These are phyloP conservation scores for Bradypus variegatus DNA, from an alignment of 2,797 vertebrate genomes.

Conservation along the genomic window DNA sequence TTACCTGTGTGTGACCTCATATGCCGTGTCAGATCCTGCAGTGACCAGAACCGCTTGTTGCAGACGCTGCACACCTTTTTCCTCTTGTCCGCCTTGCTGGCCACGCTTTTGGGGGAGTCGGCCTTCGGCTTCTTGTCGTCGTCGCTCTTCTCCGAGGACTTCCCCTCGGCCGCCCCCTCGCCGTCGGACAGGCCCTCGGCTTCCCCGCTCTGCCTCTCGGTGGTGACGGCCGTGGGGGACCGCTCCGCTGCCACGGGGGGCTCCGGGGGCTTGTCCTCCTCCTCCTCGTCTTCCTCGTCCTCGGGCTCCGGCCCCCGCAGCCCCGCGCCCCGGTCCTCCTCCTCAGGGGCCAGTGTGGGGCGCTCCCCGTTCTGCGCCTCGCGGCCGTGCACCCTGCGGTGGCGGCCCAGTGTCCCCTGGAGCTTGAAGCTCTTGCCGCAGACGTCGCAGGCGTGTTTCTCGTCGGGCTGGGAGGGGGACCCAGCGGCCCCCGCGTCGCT, in stretches of 20 bases:
- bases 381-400: constrained; percentile 84
- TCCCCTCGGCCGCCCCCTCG: constrained; percentile 77
- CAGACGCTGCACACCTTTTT: constrained; percentile 97
- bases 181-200: constrained; percentile 74
- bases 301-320: background rate
- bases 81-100: constrained; percentile 90
- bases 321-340: constrained; percentile 57
- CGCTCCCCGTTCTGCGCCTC: constrained; percentile 72
- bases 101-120: constrained; percentile 65
- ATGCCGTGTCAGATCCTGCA: constrained; percentile 96
- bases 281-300: constrained; percentile 63
- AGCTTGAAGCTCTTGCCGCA: constrained; percentile 95
- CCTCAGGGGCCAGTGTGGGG: constrained; percentile 51
- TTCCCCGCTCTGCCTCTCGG: constrained; percentile 71
- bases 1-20: constrained; percentile 98
- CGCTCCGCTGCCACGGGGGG: constrained; percentile 48
- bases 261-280: background rate
- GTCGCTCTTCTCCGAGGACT: constrained; percentile 82
- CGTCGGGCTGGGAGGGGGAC: constrained; percentile 56
- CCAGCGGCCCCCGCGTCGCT: constrained; percentile 64
- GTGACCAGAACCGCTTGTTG: constrained; percentile 95
- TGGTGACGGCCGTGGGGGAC: no score
- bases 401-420: constrained; percentile 87
- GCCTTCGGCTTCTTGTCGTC: constrained; percentile 89
- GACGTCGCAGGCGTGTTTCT: constrained; percentile 81